Base-by-base conservation (phyloP, 2,888 invertebrate species). In the Slavum lentiscoides region DNA sequence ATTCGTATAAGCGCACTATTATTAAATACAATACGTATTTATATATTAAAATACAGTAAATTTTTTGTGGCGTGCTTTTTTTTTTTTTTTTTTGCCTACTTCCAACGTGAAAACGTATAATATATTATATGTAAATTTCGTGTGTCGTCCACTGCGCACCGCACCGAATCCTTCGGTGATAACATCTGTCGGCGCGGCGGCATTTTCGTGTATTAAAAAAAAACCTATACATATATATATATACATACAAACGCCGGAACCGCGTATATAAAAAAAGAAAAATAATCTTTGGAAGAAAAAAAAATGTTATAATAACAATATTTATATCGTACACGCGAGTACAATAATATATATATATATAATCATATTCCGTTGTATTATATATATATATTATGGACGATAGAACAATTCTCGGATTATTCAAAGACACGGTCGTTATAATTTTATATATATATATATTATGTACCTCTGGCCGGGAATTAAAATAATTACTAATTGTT, bases 401-500 rank as follows among this genome's bases (percentile, higher is more conserved):
- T 17, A 39, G 43, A 59, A n/a, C n/a, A 74, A 68, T 68, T 75
- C 66, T 58, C 55, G 74, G 66, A 75, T 75, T 68, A 68, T 76
- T 76, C 68, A 30, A 59, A 59, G 75, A 59, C 30, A 30, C 68
- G 15, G 75, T 68, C 49, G 59, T 68, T 76, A 75, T 75, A 30
- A 30, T 43, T 9, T 43, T 43, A 43, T 43, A 43, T 59, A 58
- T n/a, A n/a, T n/a, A n/a, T n/a, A n/a, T n/a, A n/a, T n/a, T n/a
- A n/a, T n/a, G 8, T 43, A 59, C 49, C 11, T 30, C 2, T 30
- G 30, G 5, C 15, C n/a, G 30, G n/a, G 75, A 75, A 80, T 80
- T 70, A 72, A 72, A 80, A 80, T 80, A 80, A 80, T 80, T 80
- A 80, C 80, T 72, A 80, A 80, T 80, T 80, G 72, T 70, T 58